Evolutionary conservation across 2,113 vertebrate genomes (phyloP).

Genomic region (Hemicordylus capensis): DNA sequence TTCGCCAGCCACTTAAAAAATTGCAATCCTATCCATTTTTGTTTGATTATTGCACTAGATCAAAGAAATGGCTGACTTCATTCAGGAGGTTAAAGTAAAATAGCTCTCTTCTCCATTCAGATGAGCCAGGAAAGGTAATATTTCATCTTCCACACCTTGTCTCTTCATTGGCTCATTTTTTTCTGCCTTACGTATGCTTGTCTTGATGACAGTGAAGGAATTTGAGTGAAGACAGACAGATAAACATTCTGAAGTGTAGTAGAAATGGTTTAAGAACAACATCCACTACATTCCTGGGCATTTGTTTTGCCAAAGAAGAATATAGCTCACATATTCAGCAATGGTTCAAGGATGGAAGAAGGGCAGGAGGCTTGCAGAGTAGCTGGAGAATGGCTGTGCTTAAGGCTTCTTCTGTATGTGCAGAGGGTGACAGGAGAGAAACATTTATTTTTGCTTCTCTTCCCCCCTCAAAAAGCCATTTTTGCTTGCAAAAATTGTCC

Average conservation of each 20-base stretch:
- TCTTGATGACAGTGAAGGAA: slow-evolving; percentile 35
- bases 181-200: slow-evolving; percentile 46
- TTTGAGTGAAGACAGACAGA: neutral
- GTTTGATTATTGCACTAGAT: slow-evolving; percentile 55
- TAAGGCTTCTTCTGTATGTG: too few relatives aligned
- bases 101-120: slow-evolving; percentile 44
- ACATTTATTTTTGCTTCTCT: too few relatives aligned
- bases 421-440: too few relatives aligned
- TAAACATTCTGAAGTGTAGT: neutral
- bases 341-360: too few relatives aligned
- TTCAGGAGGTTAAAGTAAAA: slow-evolving; percentile 60
- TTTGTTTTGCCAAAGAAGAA: neutral
- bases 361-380: too few relatives aligned
- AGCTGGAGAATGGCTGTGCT: too few relatives aligned
- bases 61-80: slow-evolving; percentile 56
- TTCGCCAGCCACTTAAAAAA: slow-evolving; percentile 51
- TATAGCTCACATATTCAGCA: too few relatives aligned
- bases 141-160: slow-evolving; percentile 36
- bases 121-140: slow-evolving; percentile 23
- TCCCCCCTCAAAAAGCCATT: too few relatives aligned
- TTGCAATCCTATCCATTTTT: slow-evolving; percentile 46
- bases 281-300: neutral
- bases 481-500: too few relatives aligned
- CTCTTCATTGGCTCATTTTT: slow-evolving; percentile 29
- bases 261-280: neutral